Evolutionary conservation across 2,888 invertebrate genomes (phyloP).

Genomic region (Lithophane socia): DNA sequence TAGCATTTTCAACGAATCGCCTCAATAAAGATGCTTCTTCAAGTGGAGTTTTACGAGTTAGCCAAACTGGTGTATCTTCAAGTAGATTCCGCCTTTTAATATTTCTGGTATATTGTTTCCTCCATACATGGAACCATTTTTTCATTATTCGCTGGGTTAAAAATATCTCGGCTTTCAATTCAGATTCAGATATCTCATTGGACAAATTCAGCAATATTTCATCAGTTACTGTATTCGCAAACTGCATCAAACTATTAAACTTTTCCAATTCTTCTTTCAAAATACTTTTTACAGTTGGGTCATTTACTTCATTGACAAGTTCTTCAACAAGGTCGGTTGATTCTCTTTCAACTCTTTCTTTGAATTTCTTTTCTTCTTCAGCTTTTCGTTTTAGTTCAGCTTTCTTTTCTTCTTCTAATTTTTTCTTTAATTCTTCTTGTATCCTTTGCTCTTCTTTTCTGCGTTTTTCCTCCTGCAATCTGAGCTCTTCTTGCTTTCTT

Average conservation of each 20-base stretch:
- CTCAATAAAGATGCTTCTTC: constrained; percentile 80
- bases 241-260: constrained; percentile 74
- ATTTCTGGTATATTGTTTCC: constrained; percentile 78
- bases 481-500: constrained; percentile 68
- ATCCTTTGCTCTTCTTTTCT: constrained; percentile 78
- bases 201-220: constrained; percentile 79
- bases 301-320: constrained; percentile 77
- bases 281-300: constrained; percentile 74
- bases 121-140: constrained; percentile 85
- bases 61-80: constrained; percentile 87
- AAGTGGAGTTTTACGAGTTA: constrained; percentile 79
- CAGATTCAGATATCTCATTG: constrained; percentile 78
- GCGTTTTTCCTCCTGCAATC: constrained; percentile 74
- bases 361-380: constrained; percentile 78
- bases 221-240: constrained; percentile 75
- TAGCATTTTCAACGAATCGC: constrained; percentile 77
- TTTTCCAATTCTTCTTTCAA: constrained; percentile 80
- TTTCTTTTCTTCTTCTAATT: constrained; percentile 80
- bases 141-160: constrained; percentile 79
- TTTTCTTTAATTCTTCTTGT: constrained; percentile 78
- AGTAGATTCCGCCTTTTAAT: constrained; percentile 80
- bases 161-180: constrained; percentile 83
- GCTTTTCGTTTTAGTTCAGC: constrained; percentile 80
- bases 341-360: constrained; percentile 81
- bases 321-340: constrained; percentile 79